phyloP scores from a whole-genome alignment of 2,888 invertebrate species.

The Dendrolimus houi region DNA sequence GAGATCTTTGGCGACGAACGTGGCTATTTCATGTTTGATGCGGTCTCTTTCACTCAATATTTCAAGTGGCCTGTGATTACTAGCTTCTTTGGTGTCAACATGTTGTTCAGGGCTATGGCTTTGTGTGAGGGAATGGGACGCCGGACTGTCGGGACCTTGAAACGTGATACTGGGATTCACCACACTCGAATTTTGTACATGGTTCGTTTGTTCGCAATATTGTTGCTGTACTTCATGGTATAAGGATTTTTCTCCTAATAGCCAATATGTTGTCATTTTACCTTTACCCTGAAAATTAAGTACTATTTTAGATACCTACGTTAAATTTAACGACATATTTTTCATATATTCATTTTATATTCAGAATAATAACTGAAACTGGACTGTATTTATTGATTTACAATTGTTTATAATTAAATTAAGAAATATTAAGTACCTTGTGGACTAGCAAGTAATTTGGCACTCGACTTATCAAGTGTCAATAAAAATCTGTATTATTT shows the following conservation, averaged over 20 bases:
- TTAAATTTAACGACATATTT: too few species aligned
- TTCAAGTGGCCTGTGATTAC: constrained; percentile 36
- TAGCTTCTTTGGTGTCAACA: constrained; percentile 37
- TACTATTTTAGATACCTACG: too few species aligned
- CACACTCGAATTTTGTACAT: constrained; percentile 25
- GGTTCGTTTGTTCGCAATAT: constrained; percentile 26
- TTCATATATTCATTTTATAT: too few species aligned
- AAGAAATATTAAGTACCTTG: too few species aligned
- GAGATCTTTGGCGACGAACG: constrained; percentile 63
- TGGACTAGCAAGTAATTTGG: too few species aligned
- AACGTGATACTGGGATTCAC: constrained; percentile 65
- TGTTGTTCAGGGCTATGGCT: constrained; percentile 53
- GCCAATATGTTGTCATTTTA: constrained; percentile 92
- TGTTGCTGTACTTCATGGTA: constrained; percentile 20
- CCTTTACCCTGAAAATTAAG: constrained; percentile 85
- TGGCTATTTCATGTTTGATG: constrained; percentile 66
- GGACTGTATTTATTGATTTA: too few species aligned
- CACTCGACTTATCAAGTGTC: too few species aligned
- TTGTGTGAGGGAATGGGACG: constrained; percentile 55
- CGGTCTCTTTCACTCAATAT: constrained; percentile 54
- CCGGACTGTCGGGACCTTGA: constrained; percentile 68
- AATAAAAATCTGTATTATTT: too few species aligned
- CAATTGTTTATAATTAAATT: too few species aligned
- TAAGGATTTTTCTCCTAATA: constrained; percentile 81
- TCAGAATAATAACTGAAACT: too few species aligned